Conservation (phyloP, 2,888 invertebrate genomes). For the Scaptodrosophila latifasciaeformis region DNA sequence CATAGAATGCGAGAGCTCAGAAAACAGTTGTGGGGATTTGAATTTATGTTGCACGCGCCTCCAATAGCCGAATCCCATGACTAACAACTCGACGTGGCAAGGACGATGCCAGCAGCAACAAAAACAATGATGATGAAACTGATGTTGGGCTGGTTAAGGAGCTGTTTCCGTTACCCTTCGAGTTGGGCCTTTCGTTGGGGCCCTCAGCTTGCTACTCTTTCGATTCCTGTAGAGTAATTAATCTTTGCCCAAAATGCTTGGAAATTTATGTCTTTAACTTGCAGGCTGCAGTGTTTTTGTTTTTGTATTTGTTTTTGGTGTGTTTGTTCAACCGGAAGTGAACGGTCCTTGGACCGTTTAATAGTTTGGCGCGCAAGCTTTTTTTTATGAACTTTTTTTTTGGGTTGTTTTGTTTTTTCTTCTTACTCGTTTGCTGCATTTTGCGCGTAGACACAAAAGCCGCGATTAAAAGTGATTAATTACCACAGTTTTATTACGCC, state of each 20-base stretch:
- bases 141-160: too few species aligned
- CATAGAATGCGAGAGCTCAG: too few species aligned
- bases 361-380: conserved; percentile 46
- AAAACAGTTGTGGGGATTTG: conserved; percentile 27
- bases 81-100: conserved; percentile 12
- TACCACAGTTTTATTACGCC: conserved; percentile 33
- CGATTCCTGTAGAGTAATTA: conserved; percentile 57
- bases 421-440: too few species aligned
- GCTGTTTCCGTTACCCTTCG: too few species aligned
- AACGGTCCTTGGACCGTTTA: conserved; percentile 33
- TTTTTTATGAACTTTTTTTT: conserved; percentile 2
- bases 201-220: conserved; percentile 11
- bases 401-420: conserved; percentile 18
- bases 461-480: conserved; percentile 68
- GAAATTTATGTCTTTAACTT: conserved; percentile 70
- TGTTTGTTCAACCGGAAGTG: not conserved
- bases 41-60: conserved; percentile 60
- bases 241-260: conserved; percentile 68
- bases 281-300: conserved; percentile 17
- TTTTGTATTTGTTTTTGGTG: not conserved
- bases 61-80: conserved; percentile 29
- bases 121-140: too few species aligned
- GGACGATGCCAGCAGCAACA: too few species aligned
- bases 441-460: conserved; percentile 28
- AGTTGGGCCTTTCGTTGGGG: too few species aligned